phyloP scores from a whole-genome alignment of 2,888 invertebrate species.

The Clunio marinus region DNA sequence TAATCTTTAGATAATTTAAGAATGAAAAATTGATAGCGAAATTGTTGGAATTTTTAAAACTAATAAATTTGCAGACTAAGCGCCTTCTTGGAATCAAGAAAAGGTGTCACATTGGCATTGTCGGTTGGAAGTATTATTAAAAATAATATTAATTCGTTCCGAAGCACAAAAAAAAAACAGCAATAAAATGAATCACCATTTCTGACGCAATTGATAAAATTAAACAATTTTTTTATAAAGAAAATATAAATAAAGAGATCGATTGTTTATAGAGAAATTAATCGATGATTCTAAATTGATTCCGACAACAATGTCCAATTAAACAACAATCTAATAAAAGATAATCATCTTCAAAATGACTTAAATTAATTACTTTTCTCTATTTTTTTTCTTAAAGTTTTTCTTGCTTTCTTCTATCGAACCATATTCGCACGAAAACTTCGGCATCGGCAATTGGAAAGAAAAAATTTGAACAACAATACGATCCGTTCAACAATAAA shows the following conservation, averaged over 20 bases:
- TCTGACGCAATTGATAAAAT: too few relatives aligned
- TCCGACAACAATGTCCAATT: constrained; percentile 26
- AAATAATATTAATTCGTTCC: neutral
- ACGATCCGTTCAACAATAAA: too few relatives aligned
- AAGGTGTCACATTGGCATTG: neutral
- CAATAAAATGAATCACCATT: neutral
- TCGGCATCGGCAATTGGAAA: neutral
- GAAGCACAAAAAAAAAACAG: neutral
- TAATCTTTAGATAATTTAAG: too few relatives aligned
- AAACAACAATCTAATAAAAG: constrained; percentile 29
- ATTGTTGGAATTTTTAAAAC: too few relatives aligned
- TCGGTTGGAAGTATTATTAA: too few relatives aligned
- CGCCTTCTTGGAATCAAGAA: too few relatives aligned
- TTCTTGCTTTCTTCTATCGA: neutral
- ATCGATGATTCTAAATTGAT: neutral
- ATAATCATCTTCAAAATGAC: constrained; percentile 27
- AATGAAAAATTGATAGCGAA: too few relatives aligned
- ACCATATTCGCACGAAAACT: neutral
- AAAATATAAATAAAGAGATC: neutral
- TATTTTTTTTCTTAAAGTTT: neutral
- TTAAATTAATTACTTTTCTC: constrained; percentile 27
- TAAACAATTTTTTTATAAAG: constrained; percentile 5
- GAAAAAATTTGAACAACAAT: neutral
- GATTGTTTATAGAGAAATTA: neutral
- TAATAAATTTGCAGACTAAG: too few relatives aligned